These are phyloP conservation scores for Andricus quercusramuli DNA, from an alignment of 2,888 invertebrate genomes.

Conservation along the genomic window DNA sequence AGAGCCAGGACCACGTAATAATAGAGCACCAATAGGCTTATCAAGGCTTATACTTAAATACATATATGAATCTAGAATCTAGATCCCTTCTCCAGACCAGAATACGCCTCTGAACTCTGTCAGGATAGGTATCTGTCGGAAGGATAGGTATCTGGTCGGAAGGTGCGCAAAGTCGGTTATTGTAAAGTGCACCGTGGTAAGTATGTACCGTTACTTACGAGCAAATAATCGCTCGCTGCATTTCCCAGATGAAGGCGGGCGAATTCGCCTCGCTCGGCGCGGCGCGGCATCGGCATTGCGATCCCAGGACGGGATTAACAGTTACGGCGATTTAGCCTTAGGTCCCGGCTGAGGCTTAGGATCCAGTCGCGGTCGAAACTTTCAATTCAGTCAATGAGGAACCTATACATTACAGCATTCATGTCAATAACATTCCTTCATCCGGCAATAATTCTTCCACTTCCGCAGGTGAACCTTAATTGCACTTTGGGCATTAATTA, in stretches of 20 bases:
- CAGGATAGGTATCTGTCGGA: not conserved
- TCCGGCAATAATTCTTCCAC: not conserved
- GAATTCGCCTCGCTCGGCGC: not conserved
- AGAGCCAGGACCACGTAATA: not conserved
- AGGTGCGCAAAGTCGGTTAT: constrained; percentile 13
- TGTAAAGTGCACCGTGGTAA: constrained; percentile 1
- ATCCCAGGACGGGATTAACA: not conserved
- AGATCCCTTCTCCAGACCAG: not conserved
- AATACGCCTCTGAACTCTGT: not conserved
- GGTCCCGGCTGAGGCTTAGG: not conserved
- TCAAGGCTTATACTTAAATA: not conserved
- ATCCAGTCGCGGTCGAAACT: not conserved
- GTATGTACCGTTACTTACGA: constrained; percentile 10
- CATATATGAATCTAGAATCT: not conserved
- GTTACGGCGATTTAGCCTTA: not conserved
- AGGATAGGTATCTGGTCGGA: not conserved
- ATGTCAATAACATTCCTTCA: not conserved
- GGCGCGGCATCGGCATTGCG: not conserved
- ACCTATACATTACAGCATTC: not conserved
- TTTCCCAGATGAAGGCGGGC: constrained; percentile 11
- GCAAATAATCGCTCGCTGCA: constrained; percentile 2
- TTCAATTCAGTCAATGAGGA: not conserved
- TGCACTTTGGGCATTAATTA: not conserved
- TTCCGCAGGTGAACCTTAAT: not conserved
- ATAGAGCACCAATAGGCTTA: not conserved